Conservation (phyloP, 2,888 invertebrate genomes). For the Cactoblastis cactorum region DNA sequence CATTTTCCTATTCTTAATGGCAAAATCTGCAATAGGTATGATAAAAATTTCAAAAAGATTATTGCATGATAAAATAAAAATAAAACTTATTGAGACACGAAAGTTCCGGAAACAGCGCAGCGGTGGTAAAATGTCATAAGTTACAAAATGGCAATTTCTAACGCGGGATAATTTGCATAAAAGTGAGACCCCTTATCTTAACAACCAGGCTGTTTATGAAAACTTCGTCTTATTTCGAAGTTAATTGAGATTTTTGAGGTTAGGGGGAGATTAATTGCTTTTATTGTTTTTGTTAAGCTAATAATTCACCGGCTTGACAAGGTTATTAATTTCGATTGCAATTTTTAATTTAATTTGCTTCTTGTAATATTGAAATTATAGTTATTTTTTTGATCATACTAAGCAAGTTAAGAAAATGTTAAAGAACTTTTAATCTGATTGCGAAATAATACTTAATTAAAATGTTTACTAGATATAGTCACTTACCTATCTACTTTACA, state of each 20-base stretch:
- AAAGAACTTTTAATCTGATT: too few species aligned
- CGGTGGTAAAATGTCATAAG: slow-evolving; percentile 32
- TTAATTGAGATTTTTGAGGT: slow-evolving; percentile 57
- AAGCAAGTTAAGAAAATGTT: too few species aligned
- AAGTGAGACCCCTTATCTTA: slow-evolving; percentile 69
- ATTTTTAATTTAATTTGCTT: background rate
- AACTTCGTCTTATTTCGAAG: slow-evolving; percentile 66
- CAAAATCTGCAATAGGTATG: too few species aligned
- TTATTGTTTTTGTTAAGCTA: slow-evolving; percentile 24
- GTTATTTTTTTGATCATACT: too few species aligned
- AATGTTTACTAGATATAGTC: too few species aligned
- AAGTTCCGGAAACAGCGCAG: slow-evolving; percentile 13
- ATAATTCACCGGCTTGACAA: slow-evolving; percentile 10
- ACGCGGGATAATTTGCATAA: slow-evolving; percentile 63
- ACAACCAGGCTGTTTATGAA: slow-evolving; percentile 66
- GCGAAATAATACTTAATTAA: too few species aligned
- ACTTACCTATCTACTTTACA: too few species aligned
- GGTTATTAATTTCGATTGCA: background rate
- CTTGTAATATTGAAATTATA: background rate
- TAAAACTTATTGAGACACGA: background rate
- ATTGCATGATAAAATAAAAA: too few species aligned
- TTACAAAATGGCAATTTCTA: slow-evolving; percentile 47
- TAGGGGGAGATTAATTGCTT: slow-evolving; percentile 36
- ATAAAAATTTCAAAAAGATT: too few species aligned
- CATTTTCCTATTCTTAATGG: too few species aligned